phyloP scores from a whole-genome alignment of 1,140 invertebrate species.

The Dreissena rostriformis region DNA sequence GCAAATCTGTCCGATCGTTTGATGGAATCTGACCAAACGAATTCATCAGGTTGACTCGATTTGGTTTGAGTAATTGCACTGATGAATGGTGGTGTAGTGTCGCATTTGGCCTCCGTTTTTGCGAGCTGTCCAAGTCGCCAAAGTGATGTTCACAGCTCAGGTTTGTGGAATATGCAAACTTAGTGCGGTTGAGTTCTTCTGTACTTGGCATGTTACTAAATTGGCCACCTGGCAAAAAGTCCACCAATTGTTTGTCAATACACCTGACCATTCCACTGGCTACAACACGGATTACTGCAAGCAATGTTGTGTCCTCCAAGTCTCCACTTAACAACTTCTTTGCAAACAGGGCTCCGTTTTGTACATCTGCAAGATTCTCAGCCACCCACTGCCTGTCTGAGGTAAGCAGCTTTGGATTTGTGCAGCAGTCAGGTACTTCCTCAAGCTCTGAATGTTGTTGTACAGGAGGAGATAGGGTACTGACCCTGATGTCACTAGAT shows the following conservation, averaged over 20 bases:
- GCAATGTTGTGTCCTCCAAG: background rate
- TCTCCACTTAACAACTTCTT: background rate
- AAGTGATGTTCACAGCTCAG: constrained; percentile 28
- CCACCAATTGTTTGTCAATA: constrained; percentile 5
- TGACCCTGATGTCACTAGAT: constrained; percentile 7
- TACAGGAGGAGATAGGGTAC: constrained; percentile 23
- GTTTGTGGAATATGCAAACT: background rate
- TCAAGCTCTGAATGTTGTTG: background rate
- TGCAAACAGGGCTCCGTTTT: background rate
- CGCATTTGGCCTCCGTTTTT: too few species aligned
- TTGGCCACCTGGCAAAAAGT: constrained; percentile 11
- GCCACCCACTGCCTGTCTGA: too few species aligned
- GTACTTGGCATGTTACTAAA: background rate
- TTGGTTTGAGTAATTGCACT: too few species aligned
- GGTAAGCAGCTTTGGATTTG: too few species aligned
- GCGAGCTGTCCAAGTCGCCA: background rate
- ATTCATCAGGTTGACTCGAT: too few species aligned
- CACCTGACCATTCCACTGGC: background rate
- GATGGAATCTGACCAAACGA: too few species aligned
- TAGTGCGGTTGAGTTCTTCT: background rate
- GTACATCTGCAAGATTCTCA: background rate
- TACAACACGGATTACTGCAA: background rate
- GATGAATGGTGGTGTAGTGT: too few species aligned
- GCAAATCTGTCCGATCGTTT: too few species aligned
- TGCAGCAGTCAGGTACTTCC: too few species aligned